Conservation (phyloP, 2,888 invertebrate species). For the Eremobia ochroleuca region DNA sequence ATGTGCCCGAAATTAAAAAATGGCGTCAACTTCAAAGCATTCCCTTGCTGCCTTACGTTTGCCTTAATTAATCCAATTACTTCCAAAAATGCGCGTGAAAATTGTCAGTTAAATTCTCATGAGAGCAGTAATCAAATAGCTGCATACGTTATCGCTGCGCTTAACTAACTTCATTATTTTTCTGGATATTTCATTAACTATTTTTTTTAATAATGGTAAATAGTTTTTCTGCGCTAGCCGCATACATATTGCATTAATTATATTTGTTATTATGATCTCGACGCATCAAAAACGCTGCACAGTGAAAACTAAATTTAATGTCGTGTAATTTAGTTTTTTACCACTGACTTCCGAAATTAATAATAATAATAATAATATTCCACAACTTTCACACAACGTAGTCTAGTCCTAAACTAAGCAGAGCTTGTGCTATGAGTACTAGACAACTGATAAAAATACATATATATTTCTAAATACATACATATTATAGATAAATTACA, state of each 20-base stretch:
- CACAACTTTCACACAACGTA: no score
- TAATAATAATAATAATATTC: no score
- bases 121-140: slow-evolving; percentile 23
- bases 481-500: no score
- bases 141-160: slow-evolving; percentile 16
- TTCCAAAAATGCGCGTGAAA: slow-evolving; percentile 14
- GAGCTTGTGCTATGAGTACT: no score
- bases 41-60: slow-evolving; percentile 31
- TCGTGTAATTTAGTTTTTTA: background rate
- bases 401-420: no score
- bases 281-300: background rate
- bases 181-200: background rate
- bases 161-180: slow-evolving; percentile 27
- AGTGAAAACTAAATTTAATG: background rate
- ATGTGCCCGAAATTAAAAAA: slow-evolving; percentile 22
- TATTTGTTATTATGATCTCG: background rate
- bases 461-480: no score
- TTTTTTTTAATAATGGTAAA: background rate
- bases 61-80: slow-evolving; percentile 36
- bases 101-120: slow-evolving; percentile 37
- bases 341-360: background rate
- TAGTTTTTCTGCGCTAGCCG: background rate
- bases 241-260: background rate
- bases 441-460: no score
- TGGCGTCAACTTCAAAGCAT: slow-evolving; percentile 35